Evolutionary conservation across 1,140 invertebrate genomes (phyloP), one percentile per base, ranked within the genome.

Genomic region (Neodiprion lecontei): DNA sequence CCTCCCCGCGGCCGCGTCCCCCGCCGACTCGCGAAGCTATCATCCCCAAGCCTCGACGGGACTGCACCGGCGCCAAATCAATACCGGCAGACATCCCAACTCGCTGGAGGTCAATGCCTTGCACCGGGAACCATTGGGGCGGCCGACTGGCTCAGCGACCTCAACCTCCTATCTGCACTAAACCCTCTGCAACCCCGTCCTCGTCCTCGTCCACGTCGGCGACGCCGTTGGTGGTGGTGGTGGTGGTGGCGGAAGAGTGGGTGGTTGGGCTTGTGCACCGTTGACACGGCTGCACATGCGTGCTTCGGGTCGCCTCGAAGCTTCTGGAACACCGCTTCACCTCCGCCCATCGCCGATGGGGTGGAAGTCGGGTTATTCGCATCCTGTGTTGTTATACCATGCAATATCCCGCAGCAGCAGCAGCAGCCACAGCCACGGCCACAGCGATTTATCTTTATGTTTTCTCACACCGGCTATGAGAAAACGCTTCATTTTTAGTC

Each of bases 51-150:
- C 11, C 53, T 61, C 28, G 28, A 40, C 28, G 28, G 5, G 28
- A 40, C 74, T 79, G 78, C 78, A 79, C 73, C 74, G 72, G 69
- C n/a, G 69, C 50, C 53, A 72, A 73, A 68, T 23, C 66, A 72
- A 82, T 86, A 85, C 85, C 83, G 82, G 84, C 83, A 88, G 86
- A 88, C 83, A 81, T 84, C 81, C 82, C 82, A 82, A 84, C 83
- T 84, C 83, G 80, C 81, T 84, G 72, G 81, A 85, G 83, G 83
- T 85, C 83, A 85, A 85, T 85, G 83, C 83, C 83, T 85, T 81
- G 83, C 84, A 83, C 82, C 81, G 79, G 78, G 78, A 80, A 80
- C 81, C 80, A 79, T 82, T 81, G 40, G 21, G 12, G 53, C 53
- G 53, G 53, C 17, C 67, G 67, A 69, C 67, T 69, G 17, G 67